Evolutionary conservation across 2,888 invertebrate genomes (phyloP), one percentile per base, ranked within the genome.

Genomic region (Eristalinus aeneus): DNA sequence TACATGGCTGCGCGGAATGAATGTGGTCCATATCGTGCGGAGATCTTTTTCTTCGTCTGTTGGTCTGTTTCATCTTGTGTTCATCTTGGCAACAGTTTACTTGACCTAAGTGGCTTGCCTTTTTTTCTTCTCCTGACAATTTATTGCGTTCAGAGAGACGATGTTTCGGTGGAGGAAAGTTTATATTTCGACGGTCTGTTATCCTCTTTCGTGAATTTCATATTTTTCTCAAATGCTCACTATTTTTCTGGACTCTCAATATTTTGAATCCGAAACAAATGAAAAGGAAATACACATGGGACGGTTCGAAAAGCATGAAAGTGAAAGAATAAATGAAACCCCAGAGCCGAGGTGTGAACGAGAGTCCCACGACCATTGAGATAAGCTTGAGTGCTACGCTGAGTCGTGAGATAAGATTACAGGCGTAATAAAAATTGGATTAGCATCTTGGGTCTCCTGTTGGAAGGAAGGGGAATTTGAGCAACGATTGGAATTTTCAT

Each of bases 1-100:
- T 53, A 67, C 46, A 46, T 46, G 16, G 10, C 54, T 20, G n/a
- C 32, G 20, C 32, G 20, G 32, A 67, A 56, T 32, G 34, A 34
- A 20, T 32, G 54, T 67, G 54, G 11, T 22, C 54, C 67, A 67
- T 68, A 68, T 68, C 68, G 12, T 22, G 11, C 12, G 56, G 2
- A 56, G 34, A 56, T 68, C 34, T 68, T 11, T 20, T 68, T 68
- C 16, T n/a, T 5, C n/a, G 27, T 39, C 20, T 54, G 31, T 10
- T 54, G 5, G 11, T 34, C 4, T 20, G 22, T 54, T 46, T 27
- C 34, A 34, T 32, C 54, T 34, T 16, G 54, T 54, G 39, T 39
- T 68, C 68, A 16, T 27, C 56, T 54, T n/a, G 16, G 16, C 46
- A 46, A 46, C 16, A 16, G 5, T 46, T 46, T 46, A 39, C 6